Evolutionary conservation across 1,140 invertebrate species (phyloP), one percentile per base, ranked within the genome.

Genomic region (Frieseomelitta varia): DNA sequence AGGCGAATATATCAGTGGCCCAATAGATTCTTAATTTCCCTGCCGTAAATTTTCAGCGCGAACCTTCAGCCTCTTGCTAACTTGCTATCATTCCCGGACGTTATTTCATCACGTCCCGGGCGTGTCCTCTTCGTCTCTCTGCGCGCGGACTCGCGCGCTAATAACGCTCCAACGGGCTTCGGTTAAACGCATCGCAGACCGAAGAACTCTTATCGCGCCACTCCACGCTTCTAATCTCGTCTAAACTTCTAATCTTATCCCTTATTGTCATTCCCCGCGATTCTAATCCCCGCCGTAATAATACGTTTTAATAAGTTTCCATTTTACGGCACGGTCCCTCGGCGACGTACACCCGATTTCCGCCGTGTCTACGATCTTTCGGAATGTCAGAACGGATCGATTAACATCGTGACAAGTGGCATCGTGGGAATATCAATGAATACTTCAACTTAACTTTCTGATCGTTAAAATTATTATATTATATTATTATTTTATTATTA

Each of bases 11-110:
- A 77, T 77, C 15, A 65, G 51, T 3, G 17, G 3, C 4, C 73
- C 51, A 82, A 82, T 82, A 77, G 80, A 82, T 77, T 82, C 73
- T 82, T 82, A 82, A 82, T 82, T 82, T 67, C 72, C 4, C 51
- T 27, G 6, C 8, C 72, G 51, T 81, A 81, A 81, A 81, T 81
- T 81, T 67, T 30, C 47, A 34, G 15, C 39, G 27, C 12, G 47
- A 24, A 12, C 14, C 39, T 39, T 39, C 30, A n/a, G 27, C 15
- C 67, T 67, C 61, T 76, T 51, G 17, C 24, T 76, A 67, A 76
- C 72, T 76, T 67, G 67, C n/a, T n/a, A n/a, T 81, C 80, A 55
- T 67, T 65, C 27, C 21, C 80, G 11, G n/a, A 30, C 39, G 39
- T 47, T 47, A 47, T 47, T 47, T 47, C 39, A 47, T 51, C 30